These are phyloP conservation scores for Poeciliopsis retropinna DNA, from an alignment of 2,113 vertebrate species.

Conservation along the genomic window DNA sequence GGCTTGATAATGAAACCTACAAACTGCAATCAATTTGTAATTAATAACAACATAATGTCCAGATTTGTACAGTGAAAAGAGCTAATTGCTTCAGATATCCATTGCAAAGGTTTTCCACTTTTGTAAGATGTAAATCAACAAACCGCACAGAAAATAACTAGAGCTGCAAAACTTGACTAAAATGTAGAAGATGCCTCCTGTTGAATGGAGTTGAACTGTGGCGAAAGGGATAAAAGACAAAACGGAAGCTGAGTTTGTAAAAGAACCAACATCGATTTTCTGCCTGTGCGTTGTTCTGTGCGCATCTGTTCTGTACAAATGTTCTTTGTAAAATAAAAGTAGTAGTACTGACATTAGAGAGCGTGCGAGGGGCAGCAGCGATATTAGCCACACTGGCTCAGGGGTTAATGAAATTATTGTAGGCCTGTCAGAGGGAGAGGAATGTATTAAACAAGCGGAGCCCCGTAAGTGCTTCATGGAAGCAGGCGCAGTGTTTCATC, in stretches of 20 bases:
- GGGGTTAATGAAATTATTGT: slow-evolving; percentile 60
- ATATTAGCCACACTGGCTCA: slow-evolving; percentile 56
- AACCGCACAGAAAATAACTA: too few species aligned
- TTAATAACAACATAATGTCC: too few species aligned
- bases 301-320: neutral
- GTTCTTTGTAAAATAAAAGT: neutral
- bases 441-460: slow-evolving; percentile 66
- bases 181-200: too few species aligned
- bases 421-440: slow-evolving; percentile 47
- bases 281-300: neutral
- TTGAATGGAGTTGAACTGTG: too few species aligned
- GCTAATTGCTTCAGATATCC: too few species aligned
- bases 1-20: too few species aligned
- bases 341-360: neutral
- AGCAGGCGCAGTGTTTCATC: slow-evolving; percentile 52
- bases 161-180: too few species aligned
- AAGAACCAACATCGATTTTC: neutral
- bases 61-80: too few species aligned
- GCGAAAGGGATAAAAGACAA: too few species aligned
- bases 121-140: too few species aligned
- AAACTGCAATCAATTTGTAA: too few species aligned
- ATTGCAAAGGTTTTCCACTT: too few species aligned
- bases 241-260: neutral
- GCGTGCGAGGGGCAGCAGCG: neutral
- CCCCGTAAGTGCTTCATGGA: slow-evolving; percentile 58